Percentiles rank a stretch among this genome's conserved stretches.
phyloP scores from a whole-genome alignment of 2,797 vertebrate genomes.

The Pteropus rufus region DNA sequence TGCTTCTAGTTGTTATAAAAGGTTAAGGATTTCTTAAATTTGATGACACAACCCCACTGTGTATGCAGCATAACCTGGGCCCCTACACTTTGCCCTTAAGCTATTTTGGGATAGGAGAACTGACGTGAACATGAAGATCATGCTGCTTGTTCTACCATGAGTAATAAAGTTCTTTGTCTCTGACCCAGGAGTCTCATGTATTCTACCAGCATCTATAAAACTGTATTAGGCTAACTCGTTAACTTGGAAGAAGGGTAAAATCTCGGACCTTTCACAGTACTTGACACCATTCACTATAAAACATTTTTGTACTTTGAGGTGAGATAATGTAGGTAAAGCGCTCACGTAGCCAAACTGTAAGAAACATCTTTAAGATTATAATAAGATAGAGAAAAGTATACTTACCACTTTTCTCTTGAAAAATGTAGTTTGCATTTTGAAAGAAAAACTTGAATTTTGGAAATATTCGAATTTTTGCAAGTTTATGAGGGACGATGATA shows the following conservation, averaged over 20 bases:
- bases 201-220: not conserved
- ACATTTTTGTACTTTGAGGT: not conserved
- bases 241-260: not conserved
- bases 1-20: not conserved
- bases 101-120: not conserved
- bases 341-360: not conserved
- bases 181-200: not conserved
- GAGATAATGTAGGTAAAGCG: not conserved
- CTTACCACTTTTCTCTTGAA: not conserved
- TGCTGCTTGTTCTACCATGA: not conserved
- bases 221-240: not conserved
- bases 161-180: not conserved
- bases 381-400: not conserved
- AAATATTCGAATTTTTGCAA: not conserved
- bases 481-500: not conserved
- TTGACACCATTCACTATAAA: not conserved
- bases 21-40: not conserved
- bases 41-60: not conserved
- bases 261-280: not conserved
- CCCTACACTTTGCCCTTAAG: rapidly evolving
- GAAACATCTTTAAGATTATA: not conserved
- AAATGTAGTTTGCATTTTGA: not conserved
- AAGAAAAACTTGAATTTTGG: not conserved
- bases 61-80: not conserved
- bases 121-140: not conserved